Base-by-base conservation (phyloP, 1,140 invertebrate species). In the Lethrus apterus region DNA sequence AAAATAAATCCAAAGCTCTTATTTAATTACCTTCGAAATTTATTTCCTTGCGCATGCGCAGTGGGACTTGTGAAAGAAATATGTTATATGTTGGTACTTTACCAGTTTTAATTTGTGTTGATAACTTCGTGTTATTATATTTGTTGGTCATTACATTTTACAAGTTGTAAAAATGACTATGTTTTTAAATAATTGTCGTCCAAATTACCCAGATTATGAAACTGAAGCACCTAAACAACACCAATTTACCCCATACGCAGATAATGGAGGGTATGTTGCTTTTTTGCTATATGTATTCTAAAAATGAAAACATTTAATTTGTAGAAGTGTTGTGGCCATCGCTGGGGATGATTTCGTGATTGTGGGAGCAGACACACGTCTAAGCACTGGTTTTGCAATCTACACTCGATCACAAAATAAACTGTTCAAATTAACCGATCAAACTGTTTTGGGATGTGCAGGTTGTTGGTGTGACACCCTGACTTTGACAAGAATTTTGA, bases 401-500 rank as follows among this genome's bases (percentile, higher is more conserved):
- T 83, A 89, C 48, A 87, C 87, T 0, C 77, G 95, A 17, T 77
- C 91, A 18, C 89, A 93, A 62, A 79, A 87, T 24, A 93, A 93
- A 67, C 64, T 93, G 3, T 91, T 91, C 49, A 66, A 76, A 50
- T 65, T 94, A 20, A 89, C 91, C 0, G 67, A 81, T 0, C 78
- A 72, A 26, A 95, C 93, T 20, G 82, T 98, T 35, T 70, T 99
- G 26, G 93, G 88, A 2, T 83, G 79, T 44, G 80, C 83, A 54
- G 96, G 96, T 23, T 98, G 96, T 69, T 97, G 97, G 90, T 95
- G 93, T 58, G 96, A 99, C 73, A 87, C 89, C n/a, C 71, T 98
- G 1, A 93, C 93, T 14, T 72, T 99, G 3, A 92, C 88, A 3
- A 79, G 89, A 54, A 72, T 94, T 44, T 65, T 99, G 19, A 71